Evolutionary conservation across 1,140 invertebrate genomes (phyloP).

Genomic region (Plectus sambesii): DNA sequence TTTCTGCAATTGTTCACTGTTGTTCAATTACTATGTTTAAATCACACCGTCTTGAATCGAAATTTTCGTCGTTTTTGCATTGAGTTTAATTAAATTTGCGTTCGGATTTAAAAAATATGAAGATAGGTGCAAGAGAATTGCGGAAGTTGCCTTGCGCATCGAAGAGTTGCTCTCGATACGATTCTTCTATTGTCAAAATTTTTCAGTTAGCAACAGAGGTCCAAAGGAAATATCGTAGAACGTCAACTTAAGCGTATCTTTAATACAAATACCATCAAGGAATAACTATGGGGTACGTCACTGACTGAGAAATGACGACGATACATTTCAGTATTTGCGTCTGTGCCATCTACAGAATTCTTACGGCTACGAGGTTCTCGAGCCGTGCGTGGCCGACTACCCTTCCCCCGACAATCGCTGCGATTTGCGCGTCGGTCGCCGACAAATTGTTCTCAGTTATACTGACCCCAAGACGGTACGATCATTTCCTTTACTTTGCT

Average conservation of each 20-base stretch:
- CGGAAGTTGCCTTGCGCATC: neutral
- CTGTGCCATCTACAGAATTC: slow-evolving; percentile 16
- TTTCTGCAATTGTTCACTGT: too few relatives aligned
- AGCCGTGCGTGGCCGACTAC: slow-evolving; percentile 14
- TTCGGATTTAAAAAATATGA: too few relatives aligned
- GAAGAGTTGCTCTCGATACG: neutral
- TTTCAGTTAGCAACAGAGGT: slow-evolving; percentile 20
- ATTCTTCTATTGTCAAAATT: neutral
- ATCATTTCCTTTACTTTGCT: slow-evolving; percentile 4
- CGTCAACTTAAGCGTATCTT: neutral
- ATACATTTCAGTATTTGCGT: slow-evolving; percentile 19
- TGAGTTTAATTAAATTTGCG: too few relatives aligned
- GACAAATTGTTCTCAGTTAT: slow-evolving; percentile 18
- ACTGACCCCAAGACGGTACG: neutral
- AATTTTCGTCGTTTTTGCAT: too few relatives aligned
- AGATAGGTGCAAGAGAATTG: neutral
- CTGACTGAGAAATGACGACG: neutral
- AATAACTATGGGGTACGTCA: slow-evolving; percentile 1
- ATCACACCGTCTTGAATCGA: too few relatives aligned
- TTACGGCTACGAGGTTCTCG: slow-evolving; percentile 20
- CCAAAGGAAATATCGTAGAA: neutral
- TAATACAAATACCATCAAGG: neutral
- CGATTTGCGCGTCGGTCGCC: slow-evolving; percentile 18
- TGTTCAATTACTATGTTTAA: too few relatives aligned
- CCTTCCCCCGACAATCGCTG: slow-evolving; percentile 13